Evolutionary conservation across 2,888 invertebrate genomes (phyloP).

Genomic region (Drosophila meridionalis): DNA sequence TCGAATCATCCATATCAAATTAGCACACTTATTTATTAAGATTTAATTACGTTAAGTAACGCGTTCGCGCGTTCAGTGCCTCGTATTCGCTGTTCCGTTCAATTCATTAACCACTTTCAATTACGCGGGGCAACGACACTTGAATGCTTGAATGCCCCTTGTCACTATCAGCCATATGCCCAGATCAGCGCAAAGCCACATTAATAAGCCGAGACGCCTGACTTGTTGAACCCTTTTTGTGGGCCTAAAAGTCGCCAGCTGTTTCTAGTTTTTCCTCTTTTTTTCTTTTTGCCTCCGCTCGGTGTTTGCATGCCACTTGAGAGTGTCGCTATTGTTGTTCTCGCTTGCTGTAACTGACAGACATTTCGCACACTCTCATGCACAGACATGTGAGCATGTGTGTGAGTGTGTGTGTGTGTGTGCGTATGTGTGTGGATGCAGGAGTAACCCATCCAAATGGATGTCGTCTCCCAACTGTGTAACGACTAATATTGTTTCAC

Average conservation of each 20-base stretch:
- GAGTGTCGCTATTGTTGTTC: constrained; percentile 27
- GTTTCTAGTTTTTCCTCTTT: constrained; percentile 10
- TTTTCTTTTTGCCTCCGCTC: neutral
- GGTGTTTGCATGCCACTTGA: constrained; percentile 33
- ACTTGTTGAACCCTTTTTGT: constrained; percentile 35
- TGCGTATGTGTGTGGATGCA: constrained; percentile 29
- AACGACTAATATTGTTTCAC: constrained; percentile 72
- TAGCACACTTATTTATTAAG: neutral
- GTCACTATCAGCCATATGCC: constrained; percentile 1
- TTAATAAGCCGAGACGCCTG: constrained; percentile 24
- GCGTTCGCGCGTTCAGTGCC: neutral
- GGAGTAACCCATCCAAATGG: constrained; percentile 31
- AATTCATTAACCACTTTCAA: neutral
- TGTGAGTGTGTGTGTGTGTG: neutral
- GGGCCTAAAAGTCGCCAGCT: constrained; percentile 37
- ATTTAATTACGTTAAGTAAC: neutral
- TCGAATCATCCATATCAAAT: neutral
- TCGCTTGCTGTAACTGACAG: constrained; percentile 42
- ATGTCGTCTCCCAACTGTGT: constrained; percentile 34
- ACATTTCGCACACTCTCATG: constrained; percentile 30
- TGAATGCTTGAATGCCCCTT: neutral
- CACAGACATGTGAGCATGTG: neutral
- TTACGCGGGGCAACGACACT: neutral
- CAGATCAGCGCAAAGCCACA: constrained; percentile 3
- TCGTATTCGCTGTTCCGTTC: neutral